These are phyloP conservation scores for Agonopterix subpropinquella DNA, from an alignment of 2,888 invertebrate species.

Conservation along the genomic window DNA sequence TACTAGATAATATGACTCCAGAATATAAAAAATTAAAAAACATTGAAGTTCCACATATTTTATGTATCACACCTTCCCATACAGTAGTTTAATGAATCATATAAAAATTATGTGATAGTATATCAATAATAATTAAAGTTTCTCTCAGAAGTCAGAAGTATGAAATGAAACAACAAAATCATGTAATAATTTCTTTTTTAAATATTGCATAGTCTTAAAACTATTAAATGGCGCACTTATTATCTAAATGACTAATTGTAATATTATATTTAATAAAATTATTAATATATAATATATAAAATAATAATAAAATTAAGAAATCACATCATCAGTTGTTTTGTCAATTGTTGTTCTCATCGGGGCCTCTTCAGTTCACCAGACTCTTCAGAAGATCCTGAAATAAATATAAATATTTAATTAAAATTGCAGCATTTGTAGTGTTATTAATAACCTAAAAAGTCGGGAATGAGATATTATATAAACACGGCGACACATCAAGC, in stretches of 20 bases:
- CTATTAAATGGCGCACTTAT: constrained; percentile 40
- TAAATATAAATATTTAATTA: too few relatives aligned
- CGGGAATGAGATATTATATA: too few relatives aligned
- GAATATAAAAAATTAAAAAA: too few relatives aligned
- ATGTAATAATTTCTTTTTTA: constrained; percentile 14
- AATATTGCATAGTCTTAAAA: constrained; percentile 18
- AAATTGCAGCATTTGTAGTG: too few relatives aligned
- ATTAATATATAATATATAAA: constrained; percentile 28
- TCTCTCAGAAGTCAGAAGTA: background rate
- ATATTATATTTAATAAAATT: constrained; percentile 20
- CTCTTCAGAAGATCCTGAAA: constrained; percentile 64
- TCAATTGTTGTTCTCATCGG: constrained; percentile 45
- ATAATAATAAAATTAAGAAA: constrained; percentile 45
- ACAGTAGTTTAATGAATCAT: too few relatives aligned
- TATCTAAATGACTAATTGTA: constrained; percentile 65
- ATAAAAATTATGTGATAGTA: too few relatives aligned
- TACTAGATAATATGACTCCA: too few relatives aligned
- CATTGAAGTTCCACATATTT: too few relatives aligned
- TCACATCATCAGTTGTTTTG: constrained; percentile 59
- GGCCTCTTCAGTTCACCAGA: constrained; percentile 66
- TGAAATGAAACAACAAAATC: background rate
- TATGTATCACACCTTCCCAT: too few relatives aligned
- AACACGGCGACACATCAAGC: too few relatives aligned
- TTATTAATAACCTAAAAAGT: too few relatives aligned
- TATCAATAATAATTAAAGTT: too few relatives aligned